phyloP scores from a whole-genome alignment of 2,888 invertebrate species.

The Pantelozetes paolii region DNA sequence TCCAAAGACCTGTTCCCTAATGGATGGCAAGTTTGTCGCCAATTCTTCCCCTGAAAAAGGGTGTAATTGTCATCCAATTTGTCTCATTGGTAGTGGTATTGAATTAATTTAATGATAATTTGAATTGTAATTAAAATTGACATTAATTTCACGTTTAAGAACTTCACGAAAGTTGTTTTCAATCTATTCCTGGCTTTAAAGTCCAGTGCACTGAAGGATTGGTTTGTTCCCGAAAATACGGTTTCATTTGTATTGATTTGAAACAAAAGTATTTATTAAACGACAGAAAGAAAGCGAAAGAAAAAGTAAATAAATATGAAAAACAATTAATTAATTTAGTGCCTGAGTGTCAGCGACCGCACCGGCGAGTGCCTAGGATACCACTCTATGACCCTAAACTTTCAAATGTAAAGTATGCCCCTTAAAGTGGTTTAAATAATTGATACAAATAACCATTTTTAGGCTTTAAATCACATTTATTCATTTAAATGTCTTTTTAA shows the following conservation, averaged over 20 bases:
- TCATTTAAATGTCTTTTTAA: too few species aligned
- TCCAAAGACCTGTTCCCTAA: neutral
- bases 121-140: too few species aligned
- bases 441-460: too few species aligned
- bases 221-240: neutral
- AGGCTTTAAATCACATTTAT: too few species aligned
- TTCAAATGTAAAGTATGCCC: too few species aligned
- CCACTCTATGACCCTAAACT: too few species aligned
- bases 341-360: neutral
- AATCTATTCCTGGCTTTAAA: neutral
- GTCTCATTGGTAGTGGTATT: neutral
- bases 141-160: neutral
- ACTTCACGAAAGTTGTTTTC: neutral
- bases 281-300: neutral
- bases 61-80: neutral
- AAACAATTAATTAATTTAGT: neutral
- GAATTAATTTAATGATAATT: too few species aligned
- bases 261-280: neutral
- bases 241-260: neutral
- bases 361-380: neutral
- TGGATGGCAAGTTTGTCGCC: neutral
- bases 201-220: neutral
- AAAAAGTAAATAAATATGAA: neutral
- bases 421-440: too few species aligned
- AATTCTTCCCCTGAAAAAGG: too few species aligned